Evolutionary conservation across 1,140 invertebrate genomes (phyloP), one percentile per base, ranked within the genome.

Genomic region (Diorhabda elongata): DNA sequence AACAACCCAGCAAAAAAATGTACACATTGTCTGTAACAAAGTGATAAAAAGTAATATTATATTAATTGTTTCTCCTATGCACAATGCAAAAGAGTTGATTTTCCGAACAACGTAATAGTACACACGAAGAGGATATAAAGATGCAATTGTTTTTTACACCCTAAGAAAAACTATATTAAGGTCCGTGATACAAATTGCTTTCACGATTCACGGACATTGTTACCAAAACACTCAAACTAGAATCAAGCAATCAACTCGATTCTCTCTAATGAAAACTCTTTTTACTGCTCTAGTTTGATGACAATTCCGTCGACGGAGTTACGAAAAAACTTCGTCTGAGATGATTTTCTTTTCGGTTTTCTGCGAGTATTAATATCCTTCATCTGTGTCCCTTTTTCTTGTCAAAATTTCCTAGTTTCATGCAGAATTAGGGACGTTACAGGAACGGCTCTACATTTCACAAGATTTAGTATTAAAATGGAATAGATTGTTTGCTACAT

Each of bases 181-280:
- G 6, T 52, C 47, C n/a, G 6, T 52, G 47, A 52, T 52, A 52
- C 47, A 52, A 52, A 52, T 52, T 52, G 47, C 47, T n/a, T 52
- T 52, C 47, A 52, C 47, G 47, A 52, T 52, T 52, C 47, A 52
- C 47, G 4, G 47, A 52, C 47, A 52, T 52, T 52, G 47, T 52
- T 52, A 52, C 47, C 47, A 52, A 52, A 52, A 52, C 47, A 52
- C 47, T 52, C n/a, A 52, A 52, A 52, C 47, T 52, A n/a, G 47
- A 52, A 52, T 52, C 47, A 52, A 52, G 47, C 47, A 52, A 52
- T 52, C 47, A 52, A 52, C 47, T 52, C 6, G 47, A 52, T 52
- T 52, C 47, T 6, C 47, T 52, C n/a, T 52, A 52, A 52, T 52
- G 47, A 52, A 52, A 52, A 52, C 47, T 52, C 47, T 52, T 52